Conservation (phyloP, 1,140 invertebrate species). For the Leucophenga varia region DNA sequence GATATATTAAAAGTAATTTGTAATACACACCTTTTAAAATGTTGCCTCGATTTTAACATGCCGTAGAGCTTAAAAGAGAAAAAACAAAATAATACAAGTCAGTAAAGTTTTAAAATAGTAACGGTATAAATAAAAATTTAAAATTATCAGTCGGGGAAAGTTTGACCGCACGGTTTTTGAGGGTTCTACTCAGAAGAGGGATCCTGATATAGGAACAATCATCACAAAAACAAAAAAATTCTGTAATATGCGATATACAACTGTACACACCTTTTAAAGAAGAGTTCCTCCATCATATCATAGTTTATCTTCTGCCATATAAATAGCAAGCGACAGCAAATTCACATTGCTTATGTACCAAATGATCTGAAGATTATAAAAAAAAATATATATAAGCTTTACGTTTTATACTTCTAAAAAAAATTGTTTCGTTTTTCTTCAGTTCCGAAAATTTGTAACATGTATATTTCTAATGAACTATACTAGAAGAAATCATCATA, state of each 20-base stretch:
- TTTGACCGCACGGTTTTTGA: slow-evolving; percentile 49
- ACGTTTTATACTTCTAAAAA: background rate
- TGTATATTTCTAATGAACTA: slow-evolving; percentile 50
- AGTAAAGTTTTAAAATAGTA: too few species aligned
- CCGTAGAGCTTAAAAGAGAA: too few species aligned
- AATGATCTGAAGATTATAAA: too few species aligned
- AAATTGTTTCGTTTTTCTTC: slow-evolving; percentile 6
- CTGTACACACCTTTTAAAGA: background rate
- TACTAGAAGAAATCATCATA: slow-evolving; percentile 43
- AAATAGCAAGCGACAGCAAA: too few species aligned
- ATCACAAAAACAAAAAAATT: slow-evolving; percentile 18
- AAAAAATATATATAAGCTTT: background rate
- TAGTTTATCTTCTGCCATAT: too few species aligned
- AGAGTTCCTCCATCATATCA: too few species aligned
- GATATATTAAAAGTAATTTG: background rate
- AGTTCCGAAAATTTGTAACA: slow-evolving; percentile 47
- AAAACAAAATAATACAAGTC: too few species aligned
- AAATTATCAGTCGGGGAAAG: slow-evolving; percentile 38
- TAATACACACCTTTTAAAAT: background rate
- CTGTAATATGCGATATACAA: too few species aligned
- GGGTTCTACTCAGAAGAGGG: slow-evolving; percentile 54
- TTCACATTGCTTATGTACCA: too few species aligned
- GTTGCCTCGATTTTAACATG: background rate
- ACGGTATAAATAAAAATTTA: too few species aligned
- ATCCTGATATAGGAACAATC: slow-evolving; percentile 40